phyloP scores from a whole-genome alignment of 2,888 invertebrate genomes.

The Homarus gammarus region DNA sequence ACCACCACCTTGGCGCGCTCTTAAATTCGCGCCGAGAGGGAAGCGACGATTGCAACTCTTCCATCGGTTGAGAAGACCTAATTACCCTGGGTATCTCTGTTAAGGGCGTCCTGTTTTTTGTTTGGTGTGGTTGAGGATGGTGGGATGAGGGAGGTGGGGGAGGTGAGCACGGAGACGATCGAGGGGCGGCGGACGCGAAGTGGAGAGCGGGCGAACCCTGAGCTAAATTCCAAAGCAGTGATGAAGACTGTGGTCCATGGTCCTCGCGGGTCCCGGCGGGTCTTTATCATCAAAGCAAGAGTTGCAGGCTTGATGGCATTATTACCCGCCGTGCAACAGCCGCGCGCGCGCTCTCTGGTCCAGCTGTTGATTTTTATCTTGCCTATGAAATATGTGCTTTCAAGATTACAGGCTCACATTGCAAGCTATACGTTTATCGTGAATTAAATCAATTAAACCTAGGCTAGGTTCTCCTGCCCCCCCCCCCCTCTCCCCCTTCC shows the following conservation, averaged over 20 bases:
- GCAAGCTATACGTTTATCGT: conserved; percentile 43
- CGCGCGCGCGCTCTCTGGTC: not conserved
- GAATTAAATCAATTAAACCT: conserved; percentile 60
- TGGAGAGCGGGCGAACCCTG: not conserved
- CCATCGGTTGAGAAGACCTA: not conserved
- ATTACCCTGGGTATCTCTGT: not conserved
- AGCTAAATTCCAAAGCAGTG: conserved; percentile 17
- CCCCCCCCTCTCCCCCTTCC: no score
- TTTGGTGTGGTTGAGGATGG: not conserved
- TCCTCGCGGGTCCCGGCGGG: not conserved
- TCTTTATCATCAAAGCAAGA: conserved; percentile 10
- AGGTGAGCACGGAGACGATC: no score
- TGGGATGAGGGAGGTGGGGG: not conserved
- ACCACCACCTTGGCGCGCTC: conserved; percentile 16
- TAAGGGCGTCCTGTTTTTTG: not conserved
- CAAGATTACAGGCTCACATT: conserved; percentile 46
- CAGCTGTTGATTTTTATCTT: conserved; percentile 43
- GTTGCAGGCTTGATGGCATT: conserved; percentile 50
- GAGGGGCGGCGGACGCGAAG: not conserved
- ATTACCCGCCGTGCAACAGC: conserved; percentile 39
- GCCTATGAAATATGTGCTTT: conserved; percentile 47
- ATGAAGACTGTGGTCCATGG: conserved; percentile 15
- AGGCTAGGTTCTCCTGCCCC: conserved; percentile 2
- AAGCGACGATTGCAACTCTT: not conserved
- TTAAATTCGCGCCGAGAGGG: conserved; percentile 13